These are phyloP conservation scores for Paelopatides confundens DNA, from an alignment of 53 echinoderm and acorn worm genomes.

Conservation along the genomic window DNA sequence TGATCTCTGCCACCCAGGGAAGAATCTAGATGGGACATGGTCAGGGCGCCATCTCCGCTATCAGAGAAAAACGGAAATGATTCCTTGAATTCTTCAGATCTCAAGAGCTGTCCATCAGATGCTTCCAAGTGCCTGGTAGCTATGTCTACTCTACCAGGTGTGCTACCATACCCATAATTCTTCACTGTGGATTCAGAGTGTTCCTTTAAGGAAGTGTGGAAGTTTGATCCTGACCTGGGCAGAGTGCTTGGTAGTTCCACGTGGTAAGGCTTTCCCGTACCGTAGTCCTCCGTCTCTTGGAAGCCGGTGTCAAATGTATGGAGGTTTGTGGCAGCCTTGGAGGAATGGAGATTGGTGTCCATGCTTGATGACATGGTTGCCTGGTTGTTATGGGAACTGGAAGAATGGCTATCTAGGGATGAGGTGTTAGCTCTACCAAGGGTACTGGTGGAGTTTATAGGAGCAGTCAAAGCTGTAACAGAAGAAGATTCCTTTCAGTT, in stretches of 20 bases:
- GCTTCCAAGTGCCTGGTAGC: neutral
- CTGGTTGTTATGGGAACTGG: slow-evolving; percentile 45
- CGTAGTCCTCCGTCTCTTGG: neutral
- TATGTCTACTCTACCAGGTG: slow-evolving; percentile 12
- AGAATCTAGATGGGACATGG: slow-evolving; percentile 31
- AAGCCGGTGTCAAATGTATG: neutral
- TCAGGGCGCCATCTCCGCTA: neutral
- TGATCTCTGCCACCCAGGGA: neutral
- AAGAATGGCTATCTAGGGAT: slow-evolving; percentile 45
- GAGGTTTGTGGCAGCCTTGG: neutral
- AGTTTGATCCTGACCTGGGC: neutral
- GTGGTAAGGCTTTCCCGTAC: neutral
- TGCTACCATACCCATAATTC: slow-evolving; percentile 15
- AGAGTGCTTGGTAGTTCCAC: slow-evolving; percentile 27
- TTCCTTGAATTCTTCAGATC: slow-evolving; percentile 30
- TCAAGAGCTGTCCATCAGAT: slow-evolving; percentile 17
- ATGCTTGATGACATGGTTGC: slow-evolving; percentile 46
- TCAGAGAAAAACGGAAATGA: slow-evolving; percentile 23
- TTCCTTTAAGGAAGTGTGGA: slow-evolving; percentile 37
- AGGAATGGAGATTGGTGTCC: slow-evolving; percentile 45
- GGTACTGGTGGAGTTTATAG: slow-evolving; percentile 38
- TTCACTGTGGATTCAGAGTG: slow-evolving; percentile 5
- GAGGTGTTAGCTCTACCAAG: slow-evolving; percentile 60
- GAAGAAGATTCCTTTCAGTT: neutral
- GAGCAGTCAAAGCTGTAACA: slow-evolving; percentile 71